Conservation (phyloP, 2,888 invertebrate genomes). For the Chaitophorus viminalis region DNA sequence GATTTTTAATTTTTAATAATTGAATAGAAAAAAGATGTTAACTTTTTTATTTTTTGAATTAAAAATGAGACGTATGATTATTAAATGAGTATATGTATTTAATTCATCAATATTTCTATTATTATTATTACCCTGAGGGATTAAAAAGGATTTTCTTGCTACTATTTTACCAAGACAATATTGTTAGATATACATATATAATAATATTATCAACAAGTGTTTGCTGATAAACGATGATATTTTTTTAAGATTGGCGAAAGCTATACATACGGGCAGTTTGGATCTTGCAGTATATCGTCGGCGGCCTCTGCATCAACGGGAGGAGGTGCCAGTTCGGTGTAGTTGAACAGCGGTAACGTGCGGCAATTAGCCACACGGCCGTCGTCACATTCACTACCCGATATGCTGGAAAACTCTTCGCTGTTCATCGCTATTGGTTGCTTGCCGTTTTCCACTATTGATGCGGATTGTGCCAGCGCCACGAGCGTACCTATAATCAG, state of each 20-base stretch:
- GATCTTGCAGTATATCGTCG: slow-evolving; percentile 23
- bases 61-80: too few species aligned
- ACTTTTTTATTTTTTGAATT: too few species aligned
- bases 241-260: not conserved
- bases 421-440: not conserved
- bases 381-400: slow-evolving; percentile 12
- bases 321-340: slow-evolving; percentile 31
- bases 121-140: too few species aligned
- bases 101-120: too few species aligned
- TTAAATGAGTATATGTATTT: too few species aligned
- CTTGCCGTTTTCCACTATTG: not conserved
- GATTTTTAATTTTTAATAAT: too few species aligned
- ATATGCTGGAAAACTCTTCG: not conserved
- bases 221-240: not conserved
- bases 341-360: slow-evolving; percentile 44
- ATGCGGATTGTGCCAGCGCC: not conserved
- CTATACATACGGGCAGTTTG: slow-evolving; percentile 33
- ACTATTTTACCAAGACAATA: too few species aligned
- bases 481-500: not conserved
- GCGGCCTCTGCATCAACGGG: slow-evolving; percentile 1
- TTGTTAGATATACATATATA: too few species aligned
- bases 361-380: slow-evolving; percentile 34
- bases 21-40: too few species aligned
- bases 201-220: too few species aligned
- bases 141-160: too few species aligned